Evolutionary conservation across 2,113 vertebrate genomes (phyloP).

Genomic region (Paralichthys olivaceus): DNA sequence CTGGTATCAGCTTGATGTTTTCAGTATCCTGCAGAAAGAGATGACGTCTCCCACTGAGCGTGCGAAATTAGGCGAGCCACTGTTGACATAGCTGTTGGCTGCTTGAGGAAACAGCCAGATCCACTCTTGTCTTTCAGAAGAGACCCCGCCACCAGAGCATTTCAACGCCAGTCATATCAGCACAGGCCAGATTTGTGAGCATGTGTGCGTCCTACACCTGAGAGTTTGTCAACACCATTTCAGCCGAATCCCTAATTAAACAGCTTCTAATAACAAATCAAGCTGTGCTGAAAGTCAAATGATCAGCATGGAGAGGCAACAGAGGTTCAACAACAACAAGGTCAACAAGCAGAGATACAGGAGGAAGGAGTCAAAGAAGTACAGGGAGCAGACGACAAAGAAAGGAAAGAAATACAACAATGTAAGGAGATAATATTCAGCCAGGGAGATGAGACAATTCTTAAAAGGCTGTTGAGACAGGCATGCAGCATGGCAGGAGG

Average conservation of each 20-base stretch:
- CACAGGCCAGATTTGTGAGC: conserved; percentile 1
- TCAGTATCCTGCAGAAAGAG: conserved; percentile 43
- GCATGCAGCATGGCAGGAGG: too few species aligned
- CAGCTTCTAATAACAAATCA: conserved; percentile 17
- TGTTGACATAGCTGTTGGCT: conserved; percentile 56
- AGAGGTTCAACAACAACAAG: background rate
- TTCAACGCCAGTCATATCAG: background rate
- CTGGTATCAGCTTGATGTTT: conserved; percentile 51
- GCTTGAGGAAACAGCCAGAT: conserved; percentile 26
- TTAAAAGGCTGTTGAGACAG: background rate
- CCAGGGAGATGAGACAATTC: background rate
- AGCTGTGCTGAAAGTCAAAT: conserved; percentile 8
- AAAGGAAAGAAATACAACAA: background rate
- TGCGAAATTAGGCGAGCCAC: conserved; percentile 48
- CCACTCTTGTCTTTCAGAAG: conserved; percentile 17
- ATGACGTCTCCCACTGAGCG: conserved; percentile 59
- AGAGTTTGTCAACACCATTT: conserved; percentile 31
- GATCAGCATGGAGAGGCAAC: background rate
- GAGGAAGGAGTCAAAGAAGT: background rate
- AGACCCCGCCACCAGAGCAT: background rate
- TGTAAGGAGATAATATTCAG: background rate
- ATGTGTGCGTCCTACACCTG: conserved; percentile 11
- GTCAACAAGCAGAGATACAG: conserved; percentile 3
- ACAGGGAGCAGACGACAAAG: background rate
- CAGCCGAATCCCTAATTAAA: conserved; percentile 31